phyloP scores from a whole-genome alignment of 2,113 vertebrate species.

The Saguinus imperator region DNA sequence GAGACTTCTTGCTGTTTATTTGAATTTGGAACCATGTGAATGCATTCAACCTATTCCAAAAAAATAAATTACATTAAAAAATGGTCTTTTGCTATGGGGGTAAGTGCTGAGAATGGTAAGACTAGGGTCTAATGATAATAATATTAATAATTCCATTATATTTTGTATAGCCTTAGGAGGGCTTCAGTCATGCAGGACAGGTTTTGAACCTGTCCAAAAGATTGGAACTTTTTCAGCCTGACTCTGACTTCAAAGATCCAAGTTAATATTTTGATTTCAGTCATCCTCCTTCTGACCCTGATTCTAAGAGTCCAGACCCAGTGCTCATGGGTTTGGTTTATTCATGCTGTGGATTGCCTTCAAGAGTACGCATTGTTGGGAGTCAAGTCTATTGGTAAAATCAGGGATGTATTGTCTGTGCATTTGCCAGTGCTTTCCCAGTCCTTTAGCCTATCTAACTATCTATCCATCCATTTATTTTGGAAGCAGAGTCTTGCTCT shows the following conservation, averaged over 20 bases:
- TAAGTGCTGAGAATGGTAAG: not conserved
- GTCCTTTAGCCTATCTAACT: not conserved
- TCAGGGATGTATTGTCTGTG: not conserved
- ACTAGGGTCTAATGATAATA: not conserved
- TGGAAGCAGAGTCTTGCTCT: not conserved
- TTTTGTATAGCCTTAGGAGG: not conserved
- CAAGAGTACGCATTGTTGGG: not conserved
- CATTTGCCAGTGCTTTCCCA: not conserved
- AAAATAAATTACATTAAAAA: not conserved
- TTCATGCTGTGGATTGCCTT: not conserved
- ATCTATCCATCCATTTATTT: too few species aligned
- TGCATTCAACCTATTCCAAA: not conserved
- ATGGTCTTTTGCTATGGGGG: not conserved
- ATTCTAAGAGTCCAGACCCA: not conserved
- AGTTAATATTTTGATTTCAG: slow-evolving; percentile 21
- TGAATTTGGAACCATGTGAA: slow-evolving; percentile 4
- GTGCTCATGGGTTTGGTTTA: not conserved
- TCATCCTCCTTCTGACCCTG: not conserved
- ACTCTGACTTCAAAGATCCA: slow-evolving; percentile 13
- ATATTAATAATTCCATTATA: not conserved
- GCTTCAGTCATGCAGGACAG: not conserved
- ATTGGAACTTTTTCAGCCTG: not conserved
- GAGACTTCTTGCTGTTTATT: not conserved
- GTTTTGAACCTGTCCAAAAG: not conserved
- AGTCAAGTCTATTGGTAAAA: not conserved